A percentile compares a stretch with the other conserved stretches of the same genome.
phyloP scores from a whole-genome alignment of 2,888 invertebrate species.

The Cantharis rufa region DNA sequence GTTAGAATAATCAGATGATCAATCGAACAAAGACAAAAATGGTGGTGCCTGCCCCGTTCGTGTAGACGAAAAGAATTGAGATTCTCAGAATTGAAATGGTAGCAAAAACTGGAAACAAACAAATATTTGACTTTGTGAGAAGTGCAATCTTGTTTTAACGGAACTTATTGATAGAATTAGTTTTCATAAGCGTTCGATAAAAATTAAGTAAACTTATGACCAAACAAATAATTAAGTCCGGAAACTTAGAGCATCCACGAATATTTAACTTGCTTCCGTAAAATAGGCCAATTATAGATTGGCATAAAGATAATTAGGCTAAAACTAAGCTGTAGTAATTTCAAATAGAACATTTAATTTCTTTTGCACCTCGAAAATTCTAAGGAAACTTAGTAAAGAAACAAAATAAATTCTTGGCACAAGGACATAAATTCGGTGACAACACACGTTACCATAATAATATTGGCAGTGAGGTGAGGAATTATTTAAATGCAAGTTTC shows the following conservation, averaged over 20 bases:
- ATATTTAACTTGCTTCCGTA: slow-evolving; percentile 2
- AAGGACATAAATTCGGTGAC: not conserved
- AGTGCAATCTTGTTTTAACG: slow-evolving; percentile 17
- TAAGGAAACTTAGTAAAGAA: not conserved
- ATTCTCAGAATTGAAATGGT: slow-evolving; percentile 26
- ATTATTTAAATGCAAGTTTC: not conserved
- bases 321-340: not conserved
- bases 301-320: not conserved
- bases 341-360: not conserved
- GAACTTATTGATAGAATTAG: not conserved
- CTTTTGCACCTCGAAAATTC: not conserved
- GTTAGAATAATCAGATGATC: slow-evolving; percentile 26
- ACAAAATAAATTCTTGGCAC: not conserved
- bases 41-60: slow-evolving; percentile 15
- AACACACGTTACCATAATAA: not conserved
- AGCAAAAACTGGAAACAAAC: slow-evolving; percentile 27
- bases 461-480: not conserved
- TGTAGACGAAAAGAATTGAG: slow-evolving; percentile 19
- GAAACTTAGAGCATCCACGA: not conserved
- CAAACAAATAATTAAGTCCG: not conserved
- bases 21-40: slow-evolving; percentile 23
- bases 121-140: slow-evolving; percentile 21
- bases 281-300: not conserved
- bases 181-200: not conserved
- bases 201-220: not conserved